Conservation (phyloP, 1,140 invertebrate species). For the Thaumetopoea pityocampa region DNA sequence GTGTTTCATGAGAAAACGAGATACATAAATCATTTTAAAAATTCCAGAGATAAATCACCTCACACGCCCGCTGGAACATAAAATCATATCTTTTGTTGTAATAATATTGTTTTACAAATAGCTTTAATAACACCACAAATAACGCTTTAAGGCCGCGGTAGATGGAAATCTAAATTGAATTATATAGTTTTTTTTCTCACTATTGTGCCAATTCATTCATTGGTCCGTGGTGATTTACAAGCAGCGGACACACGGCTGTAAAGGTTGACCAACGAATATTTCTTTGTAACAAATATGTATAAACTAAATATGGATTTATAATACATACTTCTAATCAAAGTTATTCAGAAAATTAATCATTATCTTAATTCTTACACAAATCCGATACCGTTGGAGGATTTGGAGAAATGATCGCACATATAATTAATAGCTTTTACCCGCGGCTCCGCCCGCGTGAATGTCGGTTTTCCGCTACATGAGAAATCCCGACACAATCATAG, state of each 20-base stretch:
- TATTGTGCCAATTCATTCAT: slow-evolving; percentile 46
- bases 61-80: slow-evolving; percentile 8
- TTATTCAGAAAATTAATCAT: too few relatives aligned
- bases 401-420: too few relatives aligned
- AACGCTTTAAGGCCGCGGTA: slow-evolving; percentile 32
- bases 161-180: slow-evolving; percentile 48
- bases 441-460: too few relatives aligned
- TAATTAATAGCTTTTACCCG: too few relatives aligned
- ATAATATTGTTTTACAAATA: slow-evolving; percentile 44
- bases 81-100: slow-evolving; percentile 36
- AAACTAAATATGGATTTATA: too few relatives aligned
- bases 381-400: too few relatives aligned
- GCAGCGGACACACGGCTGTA: slow-evolving; percentile 23
- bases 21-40: slow-evolving; percentile 16
- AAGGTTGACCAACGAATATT: slow-evolving; percentile 1
- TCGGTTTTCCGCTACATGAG: too few relatives aligned
- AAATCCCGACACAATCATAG: too few relatives aligned
- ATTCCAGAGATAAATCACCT: slow-evolving; percentile 17
- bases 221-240: slow-evolving; percentile 19
- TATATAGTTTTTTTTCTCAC: slow-evolving; percentile 40
- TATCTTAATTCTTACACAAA: too few relatives aligned
- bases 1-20: slow-evolving; percentile 7
- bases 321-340: too few relatives aligned
- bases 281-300: too few relatives aligned
- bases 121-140: slow-evolving; percentile 43